These are phyloP conservation scores for Malachius bipustulatus DNA, from an alignment of 2,888 invertebrate genomes.

Conservation along the genomic window DNA sequence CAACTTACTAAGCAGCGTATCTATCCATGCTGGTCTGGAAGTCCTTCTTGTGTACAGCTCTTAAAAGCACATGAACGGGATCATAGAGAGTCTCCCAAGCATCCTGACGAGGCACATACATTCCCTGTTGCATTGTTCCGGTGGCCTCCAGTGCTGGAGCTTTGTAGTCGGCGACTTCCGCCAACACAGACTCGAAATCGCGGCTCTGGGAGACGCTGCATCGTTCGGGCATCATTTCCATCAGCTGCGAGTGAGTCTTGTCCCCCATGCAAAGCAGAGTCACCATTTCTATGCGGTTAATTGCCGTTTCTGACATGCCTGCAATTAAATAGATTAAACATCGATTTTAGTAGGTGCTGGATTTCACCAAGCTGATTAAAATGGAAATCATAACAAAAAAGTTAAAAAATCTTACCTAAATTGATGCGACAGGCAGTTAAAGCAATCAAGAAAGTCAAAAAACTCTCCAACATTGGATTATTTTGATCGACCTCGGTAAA, in stretches of 20 bases:
- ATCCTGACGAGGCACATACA: slow-evolving; percentile 72
- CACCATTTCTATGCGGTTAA: slow-evolving; percentile 79
- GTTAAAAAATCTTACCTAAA: slow-evolving; percentile 47
- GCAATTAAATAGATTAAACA: slow-evolving; percentile 11
- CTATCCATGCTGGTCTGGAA: slow-evolving; percentile 92
- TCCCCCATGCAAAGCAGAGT: slow-evolving; percentile 87
- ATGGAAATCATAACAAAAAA: neutral
- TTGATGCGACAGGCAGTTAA: slow-evolving; percentile 81
- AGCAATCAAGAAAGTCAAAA: slow-evolving; percentile 81
- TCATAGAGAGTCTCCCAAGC: slow-evolving; percentile 91
- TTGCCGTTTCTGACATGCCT: slow-evolving; percentile 50
- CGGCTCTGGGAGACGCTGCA: slow-evolving; percentile 84
- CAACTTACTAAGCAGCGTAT: slow-evolving; percentile 72
- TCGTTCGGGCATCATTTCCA: slow-evolving; percentile 91
- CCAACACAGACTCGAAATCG: slow-evolving; percentile 77
- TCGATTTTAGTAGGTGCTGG: slow-evolving; percentile 35
- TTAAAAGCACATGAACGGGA: slow-evolving; percentile 80
- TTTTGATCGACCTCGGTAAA: slow-evolving; percentile 68
- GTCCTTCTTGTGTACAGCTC: slow-evolving; percentile 85
- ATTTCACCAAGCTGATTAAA: neutral
- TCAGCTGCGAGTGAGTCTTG: slow-evolving; percentile 89
- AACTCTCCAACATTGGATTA: slow-evolving; percentile 83
- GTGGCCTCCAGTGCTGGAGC: slow-evolving; percentile 78
- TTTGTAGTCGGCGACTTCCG: slow-evolving; percentile 50
- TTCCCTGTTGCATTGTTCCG: slow-evolving; percentile 65